A percentile compares a stretch with the other conserved stretches of the same genome.
These are phyloP conservation scores for Sinotaia quadrata DNA, from an alignment of 2,888 invertebrate species.

Conservation along the genomic window DNA sequence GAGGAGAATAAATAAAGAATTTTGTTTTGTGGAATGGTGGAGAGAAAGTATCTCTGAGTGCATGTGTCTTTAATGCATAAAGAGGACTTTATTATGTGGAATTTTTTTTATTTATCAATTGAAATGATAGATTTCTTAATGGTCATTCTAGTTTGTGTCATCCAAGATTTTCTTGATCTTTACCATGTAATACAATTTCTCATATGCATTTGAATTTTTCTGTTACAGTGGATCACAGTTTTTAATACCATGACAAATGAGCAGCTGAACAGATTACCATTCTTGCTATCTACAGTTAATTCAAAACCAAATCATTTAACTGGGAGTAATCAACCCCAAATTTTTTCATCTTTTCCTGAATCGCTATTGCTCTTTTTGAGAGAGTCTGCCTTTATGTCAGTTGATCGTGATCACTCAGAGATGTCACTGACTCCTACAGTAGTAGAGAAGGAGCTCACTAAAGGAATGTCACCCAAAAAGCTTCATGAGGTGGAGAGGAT, in stretches of 20 bases:
- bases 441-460: slow-evolving; percentile 39
- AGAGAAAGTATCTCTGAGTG: no score
- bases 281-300: slow-evolving; percentile 34
- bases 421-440: slow-evolving; percentile 3
- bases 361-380: neutral
- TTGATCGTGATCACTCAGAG: neutral
- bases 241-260: slow-evolving; percentile 41
- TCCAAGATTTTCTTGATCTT: no score
- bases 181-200: no score
- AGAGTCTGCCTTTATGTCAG: neutral
- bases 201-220: no score
- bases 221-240: slow-evolving; percentile 50
- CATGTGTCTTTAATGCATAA: no score
- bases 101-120: no score
- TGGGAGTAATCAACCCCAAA: no score
- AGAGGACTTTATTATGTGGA: no score
- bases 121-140: neutral
- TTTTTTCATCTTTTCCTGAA: neutral
- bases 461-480: slow-evolving; percentile 68
- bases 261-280: slow-evolving; percentile 50
- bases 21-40: no score
- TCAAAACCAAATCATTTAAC: no score
- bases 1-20: no score
- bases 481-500: slow-evolving; percentile 65
- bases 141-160: neutral